phyloP scores from a whole-genome alignment of 2,888 invertebrate species.

The Liodrosophila aerea region DNA sequence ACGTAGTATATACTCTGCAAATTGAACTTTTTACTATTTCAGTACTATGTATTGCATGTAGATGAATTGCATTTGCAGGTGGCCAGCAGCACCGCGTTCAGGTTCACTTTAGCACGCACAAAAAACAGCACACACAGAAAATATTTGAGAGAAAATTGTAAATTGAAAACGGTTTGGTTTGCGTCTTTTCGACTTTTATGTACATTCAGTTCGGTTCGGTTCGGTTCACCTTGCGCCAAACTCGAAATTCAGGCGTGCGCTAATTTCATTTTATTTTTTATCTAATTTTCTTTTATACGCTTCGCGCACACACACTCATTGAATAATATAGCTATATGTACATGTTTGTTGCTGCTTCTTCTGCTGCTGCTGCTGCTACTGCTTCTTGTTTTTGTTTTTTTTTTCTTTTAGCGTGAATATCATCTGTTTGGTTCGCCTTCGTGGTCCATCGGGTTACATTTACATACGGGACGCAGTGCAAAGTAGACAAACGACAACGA shows the following conservation, averaged over 20 bases:
- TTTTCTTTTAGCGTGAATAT: slow-evolving; percentile 55
- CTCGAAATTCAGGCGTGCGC: slow-evolving; percentile 74
- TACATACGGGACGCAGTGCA: slow-evolving; percentile 56
- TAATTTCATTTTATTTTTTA: slow-evolving; percentile 64
- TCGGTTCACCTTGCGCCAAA: slow-evolving; percentile 69
- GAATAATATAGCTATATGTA: slow-evolving; percentile 59
- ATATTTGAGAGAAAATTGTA: slow-evolving; percentile 24
- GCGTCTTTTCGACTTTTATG: slow-evolving; percentile 39
- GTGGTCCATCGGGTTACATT: slow-evolving; percentile 62
- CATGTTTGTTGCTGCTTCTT: slow-evolving; percentile 47
- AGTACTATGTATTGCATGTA: too few relatives aligned
- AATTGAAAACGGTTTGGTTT: slow-evolving; percentile 67
- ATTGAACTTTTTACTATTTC: slow-evolving; percentile 36
- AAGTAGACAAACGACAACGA: slow-evolving; percentile 50
- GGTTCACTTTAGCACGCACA: slow-evolving; percentile 12
- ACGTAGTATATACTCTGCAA: slow-evolving; percentile 48
- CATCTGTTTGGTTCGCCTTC: slow-evolving; percentile 62
- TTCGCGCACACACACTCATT: slow-evolving; percentile 66
- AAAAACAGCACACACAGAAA: background rate
- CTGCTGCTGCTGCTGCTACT: slow-evolving; percentile 32
- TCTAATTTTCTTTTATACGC: slow-evolving; percentile 66
- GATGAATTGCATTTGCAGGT: slow-evolving; percentile 21
- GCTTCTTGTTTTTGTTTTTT: slow-evolving; percentile 45
- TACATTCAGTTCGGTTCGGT: slow-evolving; percentile 43
- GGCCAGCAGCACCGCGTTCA: slow-evolving; percentile 53